phyloP scores from a whole-genome alignment of 2,797 vertebrate species.

The Pitangus sulphuratus region DNA sequence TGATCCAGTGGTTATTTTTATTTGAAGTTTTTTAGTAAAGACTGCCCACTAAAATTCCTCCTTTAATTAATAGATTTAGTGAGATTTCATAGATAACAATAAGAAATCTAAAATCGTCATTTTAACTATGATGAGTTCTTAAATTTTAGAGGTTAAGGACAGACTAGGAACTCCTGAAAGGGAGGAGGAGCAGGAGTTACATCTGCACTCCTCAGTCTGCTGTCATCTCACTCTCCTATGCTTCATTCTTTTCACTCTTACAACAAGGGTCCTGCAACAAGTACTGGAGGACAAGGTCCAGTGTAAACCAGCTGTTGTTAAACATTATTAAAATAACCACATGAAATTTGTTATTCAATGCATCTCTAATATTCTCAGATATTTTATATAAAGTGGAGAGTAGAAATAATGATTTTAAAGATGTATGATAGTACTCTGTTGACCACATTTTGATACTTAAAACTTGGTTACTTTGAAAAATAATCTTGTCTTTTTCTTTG shows the following conservation, averaged over 20 bases:
- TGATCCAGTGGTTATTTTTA: background rate
- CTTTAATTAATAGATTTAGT: background rate
- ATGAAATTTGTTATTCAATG: background rate
- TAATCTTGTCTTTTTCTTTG: background rate
- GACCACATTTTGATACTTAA: background rate
- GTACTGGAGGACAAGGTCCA: background rate
- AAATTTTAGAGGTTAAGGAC: background rate
- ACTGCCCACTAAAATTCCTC: background rate
- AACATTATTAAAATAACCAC: background rate
- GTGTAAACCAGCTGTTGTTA: background rate
- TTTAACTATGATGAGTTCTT: background rate
- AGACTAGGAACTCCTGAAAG: background rate
- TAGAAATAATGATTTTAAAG: background rate
- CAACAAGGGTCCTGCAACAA: background rate
- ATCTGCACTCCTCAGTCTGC: background rate
- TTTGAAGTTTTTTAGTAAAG: background rate
- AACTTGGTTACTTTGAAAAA: background rate
- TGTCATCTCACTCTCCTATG: background rate
- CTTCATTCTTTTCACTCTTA: background rate
- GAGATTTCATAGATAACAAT: background rate
- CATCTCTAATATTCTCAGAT: background rate
- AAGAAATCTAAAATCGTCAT: background rate
- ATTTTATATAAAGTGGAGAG: background rate
- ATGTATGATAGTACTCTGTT: background rate
- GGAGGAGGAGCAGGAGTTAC: background rate